These are phyloP conservation scores for Zygothrica quintamaculata DNA, from an alignment of 2,888 invertebrate genomes.

Conservation along the genomic window DNA sequence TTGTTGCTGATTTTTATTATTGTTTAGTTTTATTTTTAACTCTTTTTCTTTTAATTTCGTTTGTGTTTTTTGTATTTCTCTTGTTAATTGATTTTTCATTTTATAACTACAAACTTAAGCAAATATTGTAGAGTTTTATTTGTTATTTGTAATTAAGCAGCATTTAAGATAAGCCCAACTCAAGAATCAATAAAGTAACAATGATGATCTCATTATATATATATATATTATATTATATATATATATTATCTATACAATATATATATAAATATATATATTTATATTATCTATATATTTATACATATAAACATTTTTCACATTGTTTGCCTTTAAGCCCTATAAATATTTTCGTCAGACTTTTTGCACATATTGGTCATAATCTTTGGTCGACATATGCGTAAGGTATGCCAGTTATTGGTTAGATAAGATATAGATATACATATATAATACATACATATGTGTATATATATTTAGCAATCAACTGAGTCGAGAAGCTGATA, in stretches of 20 bases:
- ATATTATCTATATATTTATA: no score
- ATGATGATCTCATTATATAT: no score
- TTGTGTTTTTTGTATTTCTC: not conserved
- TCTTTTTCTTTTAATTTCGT: not conserved
- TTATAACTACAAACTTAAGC: constrained; percentile 23
- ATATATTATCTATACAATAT: no score
- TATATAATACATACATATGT: not conserved
- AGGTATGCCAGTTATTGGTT: constrained; percentile 46
- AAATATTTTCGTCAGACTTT: constrained; percentile 13
- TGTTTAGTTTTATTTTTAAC: constrained; percentile 70
- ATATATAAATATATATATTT: not conserved
- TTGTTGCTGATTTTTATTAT: constrained; percentile 55
- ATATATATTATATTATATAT: not conserved
- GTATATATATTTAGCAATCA: constrained; percentile 5
- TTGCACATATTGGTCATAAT: constrained; percentile 37
- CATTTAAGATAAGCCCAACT: no score
- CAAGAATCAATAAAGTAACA: no score
- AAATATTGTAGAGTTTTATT: constrained; percentile 46
- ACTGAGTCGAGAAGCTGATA: constrained; percentile 11
- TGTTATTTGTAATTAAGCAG: constrained; percentile 51
- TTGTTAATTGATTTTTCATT: constrained; percentile 72
- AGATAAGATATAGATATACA: no score
- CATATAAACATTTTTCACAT: not conserved
- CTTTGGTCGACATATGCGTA: constrained; percentile 41
- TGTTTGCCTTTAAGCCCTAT: no score